Base-by-base conservation (phyloP, 2,113 vertebrate genomes). In the Elachura formosa region DNA sequence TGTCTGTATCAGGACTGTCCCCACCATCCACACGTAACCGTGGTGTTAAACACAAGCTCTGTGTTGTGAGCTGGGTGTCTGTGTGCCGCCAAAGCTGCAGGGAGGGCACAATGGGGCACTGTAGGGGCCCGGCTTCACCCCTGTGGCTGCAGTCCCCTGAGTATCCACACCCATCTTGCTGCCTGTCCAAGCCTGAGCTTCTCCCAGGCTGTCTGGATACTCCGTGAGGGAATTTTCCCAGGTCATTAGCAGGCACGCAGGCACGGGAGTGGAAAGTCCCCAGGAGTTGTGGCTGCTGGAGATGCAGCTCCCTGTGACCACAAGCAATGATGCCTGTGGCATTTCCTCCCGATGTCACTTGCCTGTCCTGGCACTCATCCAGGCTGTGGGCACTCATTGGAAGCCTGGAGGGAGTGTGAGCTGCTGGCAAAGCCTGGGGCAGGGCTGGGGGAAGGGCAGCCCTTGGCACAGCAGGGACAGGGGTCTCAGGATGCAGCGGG, bases 1-100 rank as follows among this genome's bases (percentile, higher is more conserved):
- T 69, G 64, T 67, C n/a, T 71, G 59, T 58, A 51, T 58, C 26
- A 48, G 28, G 54, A 24, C 59, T 59, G 72, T 84, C 55, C 34
- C n/a, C 1, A 3, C 23, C 1, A 4, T 45, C 29, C 14, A 12
- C 38, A 58, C 1, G 0, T 31, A 55, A 46, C 76, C 0, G 0
- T 0, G 1, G 41, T 41, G 51, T 77, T 33, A 84, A 85, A 80
- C 71, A 93, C 49, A 46, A 85, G 34, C 36, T 63, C 31, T 52
- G 54, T 11, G 10, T 82, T 71, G 66, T 12, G 2, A 81, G n/a
- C 41, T 75, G 66, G 23, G 58, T 8, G 20, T 4, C 3, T 4
- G 9, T 43, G 58, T 86, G 75, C 49, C 2, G 4, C 51, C 5
- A 10, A 64, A 52, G 78, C 36, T 59, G 13, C 5, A 7, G 49